Evolutionary conservation across 2,888 invertebrate species (phyloP).

Genomic region (Hyalella azteca): DNA sequence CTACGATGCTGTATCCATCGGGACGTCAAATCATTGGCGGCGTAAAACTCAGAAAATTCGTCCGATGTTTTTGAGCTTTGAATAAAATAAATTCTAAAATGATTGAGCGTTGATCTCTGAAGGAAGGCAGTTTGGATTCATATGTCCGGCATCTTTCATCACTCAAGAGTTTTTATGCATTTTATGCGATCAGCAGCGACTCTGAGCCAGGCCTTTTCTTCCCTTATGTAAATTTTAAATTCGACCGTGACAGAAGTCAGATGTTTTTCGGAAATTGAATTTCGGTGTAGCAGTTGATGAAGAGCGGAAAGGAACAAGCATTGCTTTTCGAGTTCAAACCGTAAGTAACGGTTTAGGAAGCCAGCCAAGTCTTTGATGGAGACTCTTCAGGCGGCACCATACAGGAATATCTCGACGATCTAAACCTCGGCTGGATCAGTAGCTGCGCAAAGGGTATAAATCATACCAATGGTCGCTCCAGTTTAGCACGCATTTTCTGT

Average conservation of each 20-base stretch:
- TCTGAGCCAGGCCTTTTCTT: background rate
- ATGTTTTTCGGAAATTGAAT: conserved; percentile 36
- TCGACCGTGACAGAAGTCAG: conserved; percentile 31
- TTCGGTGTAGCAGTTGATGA: conserved; percentile 32
- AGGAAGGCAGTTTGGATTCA: conserved; percentile 31
- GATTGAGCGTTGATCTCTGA: conserved; percentile 5
- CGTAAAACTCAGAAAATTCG: conserved; percentile 2
- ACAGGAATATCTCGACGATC: no score
- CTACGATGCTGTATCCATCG: background rate
- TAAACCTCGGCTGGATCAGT: no score
- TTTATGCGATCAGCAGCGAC: background rate
- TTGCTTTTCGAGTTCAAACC: conserved; percentile 34
- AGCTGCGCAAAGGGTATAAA: no score
- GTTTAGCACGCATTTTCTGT: no score
- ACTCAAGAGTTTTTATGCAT: conserved; percentile 9
- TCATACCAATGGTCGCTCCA: no score
- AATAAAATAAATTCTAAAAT: background rate
- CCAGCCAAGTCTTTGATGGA: conserved; percentile 25
- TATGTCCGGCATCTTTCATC: conserved; percentile 16
- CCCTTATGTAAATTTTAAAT: conserved; percentile 29
- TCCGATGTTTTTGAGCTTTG: conserved; percentile 5
- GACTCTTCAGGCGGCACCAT: no score
- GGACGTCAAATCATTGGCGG: background rate
- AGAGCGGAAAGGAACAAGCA: conserved; percentile 23
- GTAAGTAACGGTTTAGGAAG: conserved; percentile 27